Conservation (phyloP, 2,888 invertebrate species). For the Spodoptera picta region DNA sequence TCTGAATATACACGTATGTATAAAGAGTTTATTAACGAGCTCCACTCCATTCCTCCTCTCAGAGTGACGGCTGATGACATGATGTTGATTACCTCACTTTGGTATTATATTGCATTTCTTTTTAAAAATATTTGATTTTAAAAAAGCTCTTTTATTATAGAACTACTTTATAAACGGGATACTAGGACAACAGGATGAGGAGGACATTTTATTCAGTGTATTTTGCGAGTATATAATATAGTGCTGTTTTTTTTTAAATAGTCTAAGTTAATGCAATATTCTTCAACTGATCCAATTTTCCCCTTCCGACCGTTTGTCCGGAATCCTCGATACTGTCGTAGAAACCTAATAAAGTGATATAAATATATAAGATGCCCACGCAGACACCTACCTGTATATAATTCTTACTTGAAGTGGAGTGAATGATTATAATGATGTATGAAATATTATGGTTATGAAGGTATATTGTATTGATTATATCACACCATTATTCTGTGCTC, state of each 20-base stretch:
- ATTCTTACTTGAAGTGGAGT: neutral
- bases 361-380: constrained; percentile 8
- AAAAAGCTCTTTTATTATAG: neutral
- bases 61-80: constrained; percentile 5
- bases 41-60: neutral
- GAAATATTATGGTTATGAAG: too few species aligned
- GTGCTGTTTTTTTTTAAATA: too few species aligned
- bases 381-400: constrained; percentile 2
- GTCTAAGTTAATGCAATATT: constrained; percentile 1
- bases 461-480: too few species aligned
- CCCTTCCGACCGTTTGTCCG: neutral
- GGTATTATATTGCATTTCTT: constrained; percentile 26
- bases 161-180: too few species aligned
- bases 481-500: too few species aligned
- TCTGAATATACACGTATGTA: neutral
- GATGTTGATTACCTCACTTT: constrained; percentile 12
- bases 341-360: constrained; percentile 7
- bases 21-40: constrained; percentile 24
- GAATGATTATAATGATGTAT: too few species aligned
- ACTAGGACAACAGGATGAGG: too few species aligned
- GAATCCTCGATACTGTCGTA: constrained; percentile 14
- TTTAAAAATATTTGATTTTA: neutral
- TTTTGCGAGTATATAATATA: too few species aligned
- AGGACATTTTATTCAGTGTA: too few species aligned
- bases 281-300: neutral